Percentiles rank a stretch among this genome's conserved stretches.
Conservation (phyloP, 2,113 vertebrate genomes). For the Tragelaphus buxtoni region DNA sequence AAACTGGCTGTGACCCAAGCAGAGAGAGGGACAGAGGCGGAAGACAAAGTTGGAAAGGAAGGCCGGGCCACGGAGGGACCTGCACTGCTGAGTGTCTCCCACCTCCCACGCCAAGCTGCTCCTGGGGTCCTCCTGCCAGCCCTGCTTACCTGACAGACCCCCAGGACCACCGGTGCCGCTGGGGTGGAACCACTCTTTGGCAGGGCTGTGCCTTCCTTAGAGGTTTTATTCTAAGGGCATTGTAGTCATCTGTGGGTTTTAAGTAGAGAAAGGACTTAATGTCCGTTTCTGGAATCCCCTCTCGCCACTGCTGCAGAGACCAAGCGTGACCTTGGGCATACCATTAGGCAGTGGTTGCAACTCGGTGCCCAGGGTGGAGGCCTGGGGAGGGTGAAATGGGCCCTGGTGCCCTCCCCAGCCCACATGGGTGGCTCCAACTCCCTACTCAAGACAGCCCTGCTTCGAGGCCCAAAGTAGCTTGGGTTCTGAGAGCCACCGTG, state of each 20-base stretch:
- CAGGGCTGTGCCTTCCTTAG: neutral
- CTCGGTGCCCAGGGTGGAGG: neutral
- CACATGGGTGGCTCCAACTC: accelerated
- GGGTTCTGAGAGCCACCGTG: neutral
- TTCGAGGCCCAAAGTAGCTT: neutral
- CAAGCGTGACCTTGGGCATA: accelerated
- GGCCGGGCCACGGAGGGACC: neutral
- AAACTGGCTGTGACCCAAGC: neutral
- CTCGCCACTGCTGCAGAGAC: neutral
- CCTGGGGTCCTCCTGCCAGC: neutral
- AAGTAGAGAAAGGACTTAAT: neutral
- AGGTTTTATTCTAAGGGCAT: neutral
- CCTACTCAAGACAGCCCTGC: neutral
- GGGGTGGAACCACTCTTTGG: accelerated
- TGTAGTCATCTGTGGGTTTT: neutral
- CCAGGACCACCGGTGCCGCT: accelerated
- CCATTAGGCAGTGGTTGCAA: accelerated
- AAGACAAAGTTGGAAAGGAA: neutral
- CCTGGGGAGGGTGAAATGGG: accelerated
- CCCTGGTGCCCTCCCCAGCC: neutral
- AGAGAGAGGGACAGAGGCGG: neutral
- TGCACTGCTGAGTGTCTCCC: neutral
- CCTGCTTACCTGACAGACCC: neutral
- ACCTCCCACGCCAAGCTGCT: neutral
- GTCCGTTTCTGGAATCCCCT: neutral